Percentiles rank a stretch among this genome's conserved stretches.
phyloP scores from a whole-genome alignment of 2,797 vertebrate genomes.

The Ceryle rudis region DNA sequence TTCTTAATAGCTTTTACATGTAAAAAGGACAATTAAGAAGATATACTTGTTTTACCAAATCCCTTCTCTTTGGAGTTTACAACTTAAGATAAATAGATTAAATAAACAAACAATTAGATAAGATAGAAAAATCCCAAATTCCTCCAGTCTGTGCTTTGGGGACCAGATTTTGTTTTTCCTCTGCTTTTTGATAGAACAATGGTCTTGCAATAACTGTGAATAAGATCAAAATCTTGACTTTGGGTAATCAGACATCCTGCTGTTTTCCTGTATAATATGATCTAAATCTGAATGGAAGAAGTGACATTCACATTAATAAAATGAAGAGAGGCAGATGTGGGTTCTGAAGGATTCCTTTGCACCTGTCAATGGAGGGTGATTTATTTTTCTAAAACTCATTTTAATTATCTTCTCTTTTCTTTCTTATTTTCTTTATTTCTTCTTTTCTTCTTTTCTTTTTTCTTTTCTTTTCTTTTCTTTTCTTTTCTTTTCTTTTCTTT shows the following conservation, averaged over 20 bases:
- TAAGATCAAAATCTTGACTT: not conserved
- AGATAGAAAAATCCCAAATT: accelerated
- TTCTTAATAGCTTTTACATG: not conserved
- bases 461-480: too few relatives aligned
- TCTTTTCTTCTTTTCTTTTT: not conserved
- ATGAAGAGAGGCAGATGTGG: not conserved
- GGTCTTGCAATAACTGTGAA: not conserved
- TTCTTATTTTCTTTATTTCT: too few relatives aligned
- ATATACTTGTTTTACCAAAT: not conserved
- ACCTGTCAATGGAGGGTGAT: not conserved
- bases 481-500: too few relatives aligned
- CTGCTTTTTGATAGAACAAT: not conserved
- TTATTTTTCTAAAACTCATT: too few relatives aligned
- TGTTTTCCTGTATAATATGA: not conserved
- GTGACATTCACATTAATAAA: not conserved
- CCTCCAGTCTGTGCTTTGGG: not conserved
- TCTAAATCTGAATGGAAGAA: not conserved
- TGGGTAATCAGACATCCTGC: not conserved
- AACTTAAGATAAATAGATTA: not conserved
- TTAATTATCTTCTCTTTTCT: too few relatives aligned
- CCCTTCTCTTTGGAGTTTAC: not conserved
- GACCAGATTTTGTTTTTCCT: accelerated
- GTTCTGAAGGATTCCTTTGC: not conserved
- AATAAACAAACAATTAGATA: not conserved
- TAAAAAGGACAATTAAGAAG: not conserved